Evolutionary conservation across 2,888 invertebrate species (phyloP).

Genomic region (Digitonthophagus gazella): DNA sequence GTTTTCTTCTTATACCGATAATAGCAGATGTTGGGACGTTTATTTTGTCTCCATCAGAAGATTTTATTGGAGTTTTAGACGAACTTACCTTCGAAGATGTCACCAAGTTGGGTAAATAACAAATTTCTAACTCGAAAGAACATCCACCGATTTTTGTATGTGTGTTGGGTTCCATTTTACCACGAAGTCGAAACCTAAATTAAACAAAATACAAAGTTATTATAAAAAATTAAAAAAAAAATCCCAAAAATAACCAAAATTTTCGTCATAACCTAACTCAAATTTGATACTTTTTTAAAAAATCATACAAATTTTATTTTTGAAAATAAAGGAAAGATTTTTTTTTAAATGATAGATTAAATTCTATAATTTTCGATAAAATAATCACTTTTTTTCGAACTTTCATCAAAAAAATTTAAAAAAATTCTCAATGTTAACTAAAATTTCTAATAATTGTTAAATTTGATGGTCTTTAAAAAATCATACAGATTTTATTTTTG

Average conservation of each 20-base stretch:
- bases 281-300: no score
- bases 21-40: conserved; percentile 36
- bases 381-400: no score
- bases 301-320: no score
- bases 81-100: conserved; percentile 30
- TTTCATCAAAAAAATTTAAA: no score
- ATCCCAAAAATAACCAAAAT: not conserved
- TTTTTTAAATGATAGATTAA: no score
- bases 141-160: conserved; percentile 46
- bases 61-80: conserved; percentile 39
- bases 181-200: conserved; percentile 65
- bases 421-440: no score
- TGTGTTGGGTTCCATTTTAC: conserved; percentile 57
- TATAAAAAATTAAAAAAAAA: not conserved
- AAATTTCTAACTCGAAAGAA: conserved; percentile 72
- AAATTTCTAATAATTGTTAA: no score
- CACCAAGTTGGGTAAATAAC: conserved; percentile 52
- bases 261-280: no score
- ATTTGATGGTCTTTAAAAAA: no score
- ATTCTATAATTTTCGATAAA: no score
- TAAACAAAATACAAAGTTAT: conserved; percentile 29
- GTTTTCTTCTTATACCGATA: conserved; percentile 68
- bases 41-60: conserved; percentile 29
- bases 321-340: no score
- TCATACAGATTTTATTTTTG: no score